A percentile compares a stretch with the other conserved stretches of the same genome.
These are phyloP conservation scores for Pogonomyrmex barbatus DNA, from an alignment of 1,140 invertebrate genomes.

Conservation along the genomic window DNA sequence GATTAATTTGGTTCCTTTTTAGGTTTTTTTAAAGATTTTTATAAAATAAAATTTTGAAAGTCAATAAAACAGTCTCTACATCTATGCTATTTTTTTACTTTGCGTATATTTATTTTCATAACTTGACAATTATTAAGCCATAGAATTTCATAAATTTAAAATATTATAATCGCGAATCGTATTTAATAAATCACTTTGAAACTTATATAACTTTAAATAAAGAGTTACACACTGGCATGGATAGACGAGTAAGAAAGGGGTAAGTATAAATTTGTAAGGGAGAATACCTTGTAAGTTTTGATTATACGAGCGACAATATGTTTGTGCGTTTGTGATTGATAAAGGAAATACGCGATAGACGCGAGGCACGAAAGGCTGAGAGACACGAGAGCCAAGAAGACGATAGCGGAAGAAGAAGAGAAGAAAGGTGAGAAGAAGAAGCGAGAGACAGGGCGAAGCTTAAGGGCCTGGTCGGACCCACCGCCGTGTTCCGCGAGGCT, in stretches of 20 bases:
- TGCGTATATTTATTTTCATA: not conserved
- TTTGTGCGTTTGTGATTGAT: not conserved
- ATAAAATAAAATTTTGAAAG: not conserved
- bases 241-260: not conserved
- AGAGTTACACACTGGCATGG: not conserved
- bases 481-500: constrained; percentile 85
- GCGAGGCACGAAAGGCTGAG: not conserved
- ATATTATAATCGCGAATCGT: not conserved
- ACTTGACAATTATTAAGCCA: not conserved
- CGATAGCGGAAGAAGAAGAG: constrained; percentile 39
- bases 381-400: constrained; percentile 28
- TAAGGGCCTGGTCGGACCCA: constrained; percentile 80
- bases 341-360: not conserved
- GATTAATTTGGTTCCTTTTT: too few relatives aligned
- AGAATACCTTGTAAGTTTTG: not conserved
- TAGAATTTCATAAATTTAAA: constrained; percentile 14
- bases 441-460: constrained; percentile 57
- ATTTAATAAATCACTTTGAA: not conserved
- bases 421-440: constrained; percentile 52
- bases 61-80: not conserved
- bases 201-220: not conserved
- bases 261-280: not conserved
- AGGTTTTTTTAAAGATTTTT: not conserved
- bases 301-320: not conserved
- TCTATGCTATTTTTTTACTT: not conserved